phyloP scores from a whole-genome alignment of 2,888 invertebrate species.

The Nowickia ferox region DNA sequence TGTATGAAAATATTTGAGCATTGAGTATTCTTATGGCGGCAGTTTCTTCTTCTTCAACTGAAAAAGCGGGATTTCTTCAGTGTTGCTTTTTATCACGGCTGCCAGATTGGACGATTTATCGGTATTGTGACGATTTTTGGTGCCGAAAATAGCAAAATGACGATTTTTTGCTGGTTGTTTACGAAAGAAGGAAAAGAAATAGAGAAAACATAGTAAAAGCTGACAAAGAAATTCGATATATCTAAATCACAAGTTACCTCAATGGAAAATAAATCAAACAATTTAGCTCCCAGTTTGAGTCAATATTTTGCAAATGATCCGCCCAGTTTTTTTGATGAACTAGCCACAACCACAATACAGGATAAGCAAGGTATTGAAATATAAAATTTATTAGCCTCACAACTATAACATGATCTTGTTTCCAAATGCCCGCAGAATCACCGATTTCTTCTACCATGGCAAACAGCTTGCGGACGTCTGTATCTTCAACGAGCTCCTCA shows the following conservation, averaged over 20 bases:
- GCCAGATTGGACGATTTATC: no score
- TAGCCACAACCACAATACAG: slow-evolving; percentile 71
- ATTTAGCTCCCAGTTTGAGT: slow-evolving; percentile 76
- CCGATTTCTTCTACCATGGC: slow-evolving; percentile 10
- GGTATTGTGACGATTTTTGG: no score
- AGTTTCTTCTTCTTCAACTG: no score
- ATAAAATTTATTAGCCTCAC: neutral
- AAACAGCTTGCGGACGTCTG: slow-evolving; percentile 1
- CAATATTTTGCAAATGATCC: slow-evolving; percentile 83
- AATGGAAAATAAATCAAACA: slow-evolving; percentile 64
- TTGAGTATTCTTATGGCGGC: no score
- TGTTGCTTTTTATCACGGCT: no score
- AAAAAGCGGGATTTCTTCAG: no score
- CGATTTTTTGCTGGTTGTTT: neutral
- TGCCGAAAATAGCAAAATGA: no score
- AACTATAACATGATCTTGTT: neutral
- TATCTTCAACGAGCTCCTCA: slow-evolving; percentile 21
- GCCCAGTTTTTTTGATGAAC: slow-evolving; percentile 83
- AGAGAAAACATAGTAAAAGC: neutral
- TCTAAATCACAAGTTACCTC: neutral
- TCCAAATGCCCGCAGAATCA: neutral
- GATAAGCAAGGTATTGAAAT: slow-evolving; percentile 46
- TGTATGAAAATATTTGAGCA: no score
- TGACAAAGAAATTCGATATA: neutral
- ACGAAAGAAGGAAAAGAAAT: neutral